A percentile compares a stretch with the other conserved stretches of the same genome.
phyloP scores from a whole-genome alignment of 2,888 invertebrate species.

The Sphinx pinastri region DNA sequence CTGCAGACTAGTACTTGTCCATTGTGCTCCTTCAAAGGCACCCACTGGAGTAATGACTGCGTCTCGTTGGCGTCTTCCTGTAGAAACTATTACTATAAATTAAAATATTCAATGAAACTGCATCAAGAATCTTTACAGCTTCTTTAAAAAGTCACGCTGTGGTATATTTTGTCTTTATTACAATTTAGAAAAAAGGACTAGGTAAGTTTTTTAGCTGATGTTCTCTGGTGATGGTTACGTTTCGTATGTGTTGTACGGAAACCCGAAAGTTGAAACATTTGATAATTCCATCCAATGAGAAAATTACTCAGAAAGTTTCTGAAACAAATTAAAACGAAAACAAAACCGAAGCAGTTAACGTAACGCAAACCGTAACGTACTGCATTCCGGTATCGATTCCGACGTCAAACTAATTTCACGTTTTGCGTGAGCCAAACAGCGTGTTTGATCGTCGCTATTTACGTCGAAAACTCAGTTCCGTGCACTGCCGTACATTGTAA shows the following conservation, averaged over 20 bases:
- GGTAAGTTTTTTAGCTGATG: too few relatives aligned
- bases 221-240: too few relatives aligned
- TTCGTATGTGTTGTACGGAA: too few relatives aligned
- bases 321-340: neutral
- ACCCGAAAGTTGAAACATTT: too few relatives aligned
- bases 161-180: too few relatives aligned
- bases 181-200: too few relatives aligned
- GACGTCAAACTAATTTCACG: conserved; percentile 19
- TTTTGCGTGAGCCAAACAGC: conserved; percentile 21
- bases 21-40: conserved; percentile 90
- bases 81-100: conserved; percentile 22
- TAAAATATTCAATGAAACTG: neutral
- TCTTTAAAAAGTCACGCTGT: too few relatives aligned
- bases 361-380: conserved; percentile 12
- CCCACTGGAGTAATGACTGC: conserved; percentile 90
- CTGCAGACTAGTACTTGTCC: conserved; percentile 91
- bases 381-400: conserved; percentile 17
- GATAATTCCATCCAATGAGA: too few relatives aligned
- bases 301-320: neutral
- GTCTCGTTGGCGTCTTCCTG: conserved; percentile 93
- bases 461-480: conserved; percentile 11
- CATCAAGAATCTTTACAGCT: too few relatives aligned
- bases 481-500: conserved; percentile 19
- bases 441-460: conserved; percentile 22
- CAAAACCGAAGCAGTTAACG: neutral